A percentile compares a stretch with the other conserved stretches of the same genome.
These are phyloP conservation scores for Podocnemis expansa DNA, from an alignment of 2,113 vertebrate genomes.

Conservation along the genomic window DNA sequence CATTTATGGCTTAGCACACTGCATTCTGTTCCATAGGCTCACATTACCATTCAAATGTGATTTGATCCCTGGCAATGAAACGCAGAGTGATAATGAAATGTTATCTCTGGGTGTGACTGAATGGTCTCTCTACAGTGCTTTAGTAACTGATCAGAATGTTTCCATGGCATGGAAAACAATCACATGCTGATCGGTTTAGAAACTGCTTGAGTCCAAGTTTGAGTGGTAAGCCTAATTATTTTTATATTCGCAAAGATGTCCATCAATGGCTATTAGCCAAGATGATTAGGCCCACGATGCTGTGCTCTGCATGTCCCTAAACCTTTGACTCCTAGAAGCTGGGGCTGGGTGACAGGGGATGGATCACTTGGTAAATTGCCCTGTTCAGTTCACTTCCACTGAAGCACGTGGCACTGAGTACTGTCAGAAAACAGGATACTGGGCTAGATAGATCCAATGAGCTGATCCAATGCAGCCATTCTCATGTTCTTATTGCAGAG, in stretches of 20 bases:
- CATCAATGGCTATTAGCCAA: too few species aligned
- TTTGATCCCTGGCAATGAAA: background rate
- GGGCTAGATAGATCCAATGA: too few species aligned
- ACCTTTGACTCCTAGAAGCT: background rate
- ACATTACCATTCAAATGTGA: background rate
- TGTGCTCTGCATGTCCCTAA: background rate
- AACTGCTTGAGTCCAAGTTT: background rate
- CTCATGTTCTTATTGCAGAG: background rate
- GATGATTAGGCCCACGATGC: background rate
- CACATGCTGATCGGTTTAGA: background rate
- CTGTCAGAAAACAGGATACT: too few species aligned
- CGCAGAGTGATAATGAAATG: background rate
- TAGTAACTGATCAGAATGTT: background rate
- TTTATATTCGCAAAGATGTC: background rate
- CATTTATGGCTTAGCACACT: background rate
- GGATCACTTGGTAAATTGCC: background rate
- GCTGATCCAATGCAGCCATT: too few species aligned
- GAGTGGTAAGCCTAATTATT: background rate
- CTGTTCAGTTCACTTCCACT: background rate
- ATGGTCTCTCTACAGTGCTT: fast-evolving
- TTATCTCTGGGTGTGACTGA: background rate
- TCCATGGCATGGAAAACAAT: background rate
- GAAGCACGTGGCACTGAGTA: too few species aligned
- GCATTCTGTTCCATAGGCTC: background rate
- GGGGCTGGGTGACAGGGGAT: background rate